phyloP scores from a whole-genome alignment of 2,888 invertebrate species.

The Drosophila dives region DNA sequence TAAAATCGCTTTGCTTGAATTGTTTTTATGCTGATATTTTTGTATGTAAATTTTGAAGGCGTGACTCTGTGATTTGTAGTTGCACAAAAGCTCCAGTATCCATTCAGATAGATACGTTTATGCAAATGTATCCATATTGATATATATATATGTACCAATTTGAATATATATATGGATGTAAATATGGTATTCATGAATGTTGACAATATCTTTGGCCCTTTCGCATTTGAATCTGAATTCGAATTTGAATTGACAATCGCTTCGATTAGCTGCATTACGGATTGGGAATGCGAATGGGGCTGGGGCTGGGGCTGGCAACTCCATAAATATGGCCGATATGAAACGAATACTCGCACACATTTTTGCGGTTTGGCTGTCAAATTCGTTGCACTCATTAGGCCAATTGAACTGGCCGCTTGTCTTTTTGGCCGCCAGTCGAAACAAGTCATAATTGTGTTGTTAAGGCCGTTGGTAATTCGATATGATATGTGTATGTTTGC shows the following conservation, averaged over 20 bases:
- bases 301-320: conserved; percentile 8
- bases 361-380: conserved; percentile 62
- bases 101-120: conserved; percentile 1
- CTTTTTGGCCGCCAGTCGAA: conserved; percentile 48
- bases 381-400: conserved; percentile 80
- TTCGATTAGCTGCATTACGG: conserved; percentile 67
- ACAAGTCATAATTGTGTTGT: conserved; percentile 74
- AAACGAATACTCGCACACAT: conserved; percentile 20
- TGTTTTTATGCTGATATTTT: conserved; percentile 17
- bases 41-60: conserved; percentile 63
- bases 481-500: conserved; percentile 45
- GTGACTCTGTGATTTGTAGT: conserved; percentile 58
- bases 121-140: conserved; percentile 6
- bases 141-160: conserved; percentile 2
- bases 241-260: conserved; percentile 50
- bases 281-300: conserved; percentile 20
- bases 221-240: conserved; percentile 31
- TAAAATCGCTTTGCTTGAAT: conserved; percentile 7
- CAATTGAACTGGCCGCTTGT: conserved; percentile 67
- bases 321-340: conserved; percentile 14
- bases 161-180: conserved; percentile 32
- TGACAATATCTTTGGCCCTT: conserved; percentile 59
- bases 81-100: conserved; percentile 8
- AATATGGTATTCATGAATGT: conserved; percentile 41
- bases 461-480: conserved; percentile 70